A percentile compares a stretch with the other conserved stretches of the same genome.
phyloP scores from a whole-genome alignment of 2,888 invertebrate genomes.

The Tinea semifulvella region DNA sequence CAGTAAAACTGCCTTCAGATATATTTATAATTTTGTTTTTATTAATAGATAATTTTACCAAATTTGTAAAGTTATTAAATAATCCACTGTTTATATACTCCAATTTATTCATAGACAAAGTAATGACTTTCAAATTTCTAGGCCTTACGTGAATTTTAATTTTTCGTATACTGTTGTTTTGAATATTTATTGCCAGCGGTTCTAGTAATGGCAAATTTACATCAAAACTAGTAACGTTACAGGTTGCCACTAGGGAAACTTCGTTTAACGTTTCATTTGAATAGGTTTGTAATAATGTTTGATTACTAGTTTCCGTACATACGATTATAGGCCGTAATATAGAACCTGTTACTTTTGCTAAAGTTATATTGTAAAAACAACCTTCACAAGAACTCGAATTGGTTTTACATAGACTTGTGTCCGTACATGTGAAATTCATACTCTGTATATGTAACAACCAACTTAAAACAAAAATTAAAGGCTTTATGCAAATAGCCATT shows the following conservation, averaged over 20 bases:
- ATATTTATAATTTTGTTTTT: constrained; percentile 71
- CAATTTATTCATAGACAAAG: constrained; percentile 69
- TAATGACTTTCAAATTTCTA: constrained; percentile 60
- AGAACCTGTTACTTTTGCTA: constrained; percentile 32
- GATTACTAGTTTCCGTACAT: constrained; percentile 16
- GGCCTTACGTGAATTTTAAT: constrained; percentile 38
- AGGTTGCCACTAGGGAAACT: constrained; percentile 34
- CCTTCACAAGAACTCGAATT: constrained; percentile 34
- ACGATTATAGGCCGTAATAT: not conserved
- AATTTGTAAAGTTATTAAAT: constrained; percentile 63
- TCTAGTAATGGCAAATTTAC: constrained; percentile 38
- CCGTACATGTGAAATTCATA: constrained; percentile 40
- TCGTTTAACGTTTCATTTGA: constrained; percentile 42
- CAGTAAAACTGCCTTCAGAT: constrained; percentile 66
- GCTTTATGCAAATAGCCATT: constrained; percentile 47
- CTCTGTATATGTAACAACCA: constrained; percentile 42
- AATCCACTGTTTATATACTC: constrained; percentile 55
- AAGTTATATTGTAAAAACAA: constrained; percentile 45
- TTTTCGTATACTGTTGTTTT: constrained; percentile 39
- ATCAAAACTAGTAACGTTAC: constrained; percentile 36
- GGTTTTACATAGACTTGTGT: constrained; percentile 35
- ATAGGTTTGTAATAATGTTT: constrained; percentile 26
- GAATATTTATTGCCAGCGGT: constrained; percentile 37
- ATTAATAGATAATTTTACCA: constrained; percentile 74
- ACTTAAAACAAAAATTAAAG: constrained; percentile 42